Base-by-base conservation (phyloP, 2,888 invertebrate genomes). In the Drosophila trichaetosa region DNA sequence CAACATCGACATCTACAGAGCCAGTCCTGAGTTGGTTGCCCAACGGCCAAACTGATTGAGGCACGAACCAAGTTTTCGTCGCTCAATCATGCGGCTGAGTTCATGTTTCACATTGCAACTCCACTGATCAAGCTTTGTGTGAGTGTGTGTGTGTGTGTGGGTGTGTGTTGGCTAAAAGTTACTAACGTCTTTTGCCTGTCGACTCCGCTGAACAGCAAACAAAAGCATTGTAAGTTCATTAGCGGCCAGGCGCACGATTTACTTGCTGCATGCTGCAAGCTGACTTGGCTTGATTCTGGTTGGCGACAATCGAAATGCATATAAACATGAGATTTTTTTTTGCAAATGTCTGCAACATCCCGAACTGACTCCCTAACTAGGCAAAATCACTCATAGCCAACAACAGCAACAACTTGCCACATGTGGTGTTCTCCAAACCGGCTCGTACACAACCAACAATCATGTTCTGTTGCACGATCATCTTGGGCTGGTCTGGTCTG, bases 151-250 rank as follows among this genome's bases (percentile, higher is more conserved):
- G 54, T 59, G 52, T 29, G 54, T 63, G 57, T 70, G 58, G 24
- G 63, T 48, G 63, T 67, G 48, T 51, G 65, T 65, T 33, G 38
- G 38, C 46, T 46, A 34, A 63, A 24, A 24, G 52, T 11, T 29
- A 33, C 52, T 31, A 61, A 63, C 56, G 13, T 62, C 40, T 69
- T 54, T 71, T n/a, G 42, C 24, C 34, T 46, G 66, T 52, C 77
- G 66, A 63, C 73, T 62, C 57, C 38, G 69, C 54, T 53, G 60
- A 65, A 40, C 54, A 56, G 36, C 54, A 56, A 65, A 79, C 79
- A 79, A 60, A 63, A 48, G 78, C 83, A 85, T 90, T 90, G 91
- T 90, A 79, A 87, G 91, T 90, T 91, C 91, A 91, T 91, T 91
- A 91, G 90, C 89, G 80, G 87, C 86, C 83, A 74, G 73, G 84